phyloP scores from a whole-genome alignment of 2,113 vertebrate genomes.

The Antigone vipio region DNA sequence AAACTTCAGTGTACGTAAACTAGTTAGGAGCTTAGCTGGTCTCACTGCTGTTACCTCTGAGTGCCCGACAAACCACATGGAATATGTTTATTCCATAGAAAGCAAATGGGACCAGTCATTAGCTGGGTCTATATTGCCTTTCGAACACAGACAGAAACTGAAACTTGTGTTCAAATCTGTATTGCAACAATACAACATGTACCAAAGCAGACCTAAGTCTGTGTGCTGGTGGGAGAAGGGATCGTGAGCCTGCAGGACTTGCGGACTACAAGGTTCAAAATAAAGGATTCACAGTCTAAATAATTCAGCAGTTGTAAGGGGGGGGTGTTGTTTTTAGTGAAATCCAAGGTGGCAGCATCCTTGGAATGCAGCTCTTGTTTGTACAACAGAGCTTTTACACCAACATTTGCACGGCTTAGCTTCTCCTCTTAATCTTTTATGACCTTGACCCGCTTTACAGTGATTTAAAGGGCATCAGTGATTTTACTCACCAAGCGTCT shows the following conservation, averaged over 20 bases:
- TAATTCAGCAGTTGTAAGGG: not conserved
- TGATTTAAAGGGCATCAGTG: not conserved
- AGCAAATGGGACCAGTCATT: not conserved
- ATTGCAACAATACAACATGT: rapidly evolving
- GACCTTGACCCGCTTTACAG: not conserved
- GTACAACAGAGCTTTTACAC: conserved; percentile 22
- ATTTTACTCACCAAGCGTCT: not conserved
- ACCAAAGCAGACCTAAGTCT: not conserved
- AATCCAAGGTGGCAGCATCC: conserved; percentile 36
- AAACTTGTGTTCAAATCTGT: not conserved
- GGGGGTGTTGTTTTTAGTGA: not conserved
- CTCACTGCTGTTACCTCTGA: not conserved
- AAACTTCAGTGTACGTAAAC: not conserved
- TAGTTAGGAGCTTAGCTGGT: not conserved
- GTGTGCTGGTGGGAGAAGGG: not conserved
- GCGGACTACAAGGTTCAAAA: not conserved
- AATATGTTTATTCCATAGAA: not conserved
- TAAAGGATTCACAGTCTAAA: not conserved
- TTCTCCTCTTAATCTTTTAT: conserved; percentile 52
- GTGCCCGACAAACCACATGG: not conserved
- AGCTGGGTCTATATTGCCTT: not conserved
- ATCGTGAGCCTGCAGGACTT: not conserved
- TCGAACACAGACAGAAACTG: not conserved
- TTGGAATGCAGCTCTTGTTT: not conserved
- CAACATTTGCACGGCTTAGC: not conserved